Evolutionary conservation across 2,113 vertebrate species (phyloP).

Genomic region (Cyanoderma ruficeps): DNA sequence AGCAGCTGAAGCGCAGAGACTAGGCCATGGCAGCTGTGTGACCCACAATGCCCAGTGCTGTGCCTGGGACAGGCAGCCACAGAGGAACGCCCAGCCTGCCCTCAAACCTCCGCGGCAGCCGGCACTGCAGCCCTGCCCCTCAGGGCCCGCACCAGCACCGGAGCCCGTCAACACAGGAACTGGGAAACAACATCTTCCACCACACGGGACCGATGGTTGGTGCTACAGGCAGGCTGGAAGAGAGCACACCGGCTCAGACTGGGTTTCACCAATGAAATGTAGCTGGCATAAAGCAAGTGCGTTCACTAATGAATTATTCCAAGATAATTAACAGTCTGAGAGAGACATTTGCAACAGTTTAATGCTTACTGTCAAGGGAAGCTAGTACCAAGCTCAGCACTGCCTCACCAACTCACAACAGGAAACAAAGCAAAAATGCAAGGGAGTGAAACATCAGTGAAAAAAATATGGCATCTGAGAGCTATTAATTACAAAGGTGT

Average conservation of each 20-base stretch:
- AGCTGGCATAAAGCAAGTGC: not conserved
- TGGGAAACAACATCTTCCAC: not conserved
- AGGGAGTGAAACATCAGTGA: not conserved
- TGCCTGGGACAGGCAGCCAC: accelerated
- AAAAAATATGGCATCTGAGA: conserved; percentile 1
- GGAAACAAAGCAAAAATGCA: conserved; percentile 10
- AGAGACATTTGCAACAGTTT: conserved; percentile 12
- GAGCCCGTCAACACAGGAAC: accelerated
- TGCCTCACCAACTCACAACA: conserved; percentile 4
- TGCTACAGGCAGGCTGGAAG: accelerated
- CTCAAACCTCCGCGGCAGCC: accelerated
- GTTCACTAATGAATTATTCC: conserved; percentile 17
- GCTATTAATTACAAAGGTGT: conserved; percentile 25
- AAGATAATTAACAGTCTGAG: conserved; percentile 43
- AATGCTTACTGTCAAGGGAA: conserved; percentile 35
- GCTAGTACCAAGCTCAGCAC: not conserved
- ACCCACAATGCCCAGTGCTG: accelerated
- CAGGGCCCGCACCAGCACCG: too few species aligned
- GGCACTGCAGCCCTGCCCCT: too few species aligned
- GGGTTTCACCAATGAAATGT: not conserved
- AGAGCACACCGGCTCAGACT: not conserved
- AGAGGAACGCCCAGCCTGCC: not conserved
- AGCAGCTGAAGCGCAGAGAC: not conserved
- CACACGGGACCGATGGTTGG: accelerated
- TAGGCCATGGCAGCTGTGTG: accelerated